A percentile compares a stretch with the other conserved stretches of the same genome.
phyloP scores from a whole-genome alignment of 1,140 invertebrate genomes.

The Trinorchestia longiramus region DNA sequence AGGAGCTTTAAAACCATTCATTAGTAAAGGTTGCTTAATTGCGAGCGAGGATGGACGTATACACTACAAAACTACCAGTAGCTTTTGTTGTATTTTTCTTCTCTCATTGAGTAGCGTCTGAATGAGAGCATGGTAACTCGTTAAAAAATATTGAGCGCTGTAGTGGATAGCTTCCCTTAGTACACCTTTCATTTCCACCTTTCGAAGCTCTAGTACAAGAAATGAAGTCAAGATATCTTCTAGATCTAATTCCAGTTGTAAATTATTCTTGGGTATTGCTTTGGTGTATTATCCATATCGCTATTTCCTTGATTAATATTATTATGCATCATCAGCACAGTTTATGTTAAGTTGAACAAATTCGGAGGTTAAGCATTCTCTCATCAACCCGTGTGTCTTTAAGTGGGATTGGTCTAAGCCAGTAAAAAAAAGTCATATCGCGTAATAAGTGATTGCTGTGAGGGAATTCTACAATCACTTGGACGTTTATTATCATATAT shows the following conservation, averaged over 20 bases:
- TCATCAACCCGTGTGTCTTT: background rate
- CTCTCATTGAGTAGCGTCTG: background rate
- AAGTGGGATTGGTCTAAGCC: background rate
- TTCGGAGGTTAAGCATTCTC: background rate
- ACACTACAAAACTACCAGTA: background rate
- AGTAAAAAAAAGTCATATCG: background rate
- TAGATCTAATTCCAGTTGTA: background rate
- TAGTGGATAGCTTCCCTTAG: background rate
- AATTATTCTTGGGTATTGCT: background rate
- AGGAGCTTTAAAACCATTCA: background rate
- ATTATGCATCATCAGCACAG: background rate
- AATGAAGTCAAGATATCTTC: background rate
- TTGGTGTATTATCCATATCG: background rate
- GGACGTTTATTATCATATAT: no score
- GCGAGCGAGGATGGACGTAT: background rate
- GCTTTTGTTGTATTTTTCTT: no score
- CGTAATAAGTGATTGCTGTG: background rate
- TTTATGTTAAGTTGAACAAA: background rate
- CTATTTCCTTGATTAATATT: background rate
- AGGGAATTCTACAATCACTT: no score
- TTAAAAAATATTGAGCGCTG: background rate
- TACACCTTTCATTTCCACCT: background rate
- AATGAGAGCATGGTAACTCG: background rate
- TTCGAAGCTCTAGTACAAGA: background rate
- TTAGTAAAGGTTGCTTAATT: background rate